Evolutionary conservation across 2,797 vertebrate genomes (phyloP).

Genomic region (Percopsis omiscomaycus): DNA sequence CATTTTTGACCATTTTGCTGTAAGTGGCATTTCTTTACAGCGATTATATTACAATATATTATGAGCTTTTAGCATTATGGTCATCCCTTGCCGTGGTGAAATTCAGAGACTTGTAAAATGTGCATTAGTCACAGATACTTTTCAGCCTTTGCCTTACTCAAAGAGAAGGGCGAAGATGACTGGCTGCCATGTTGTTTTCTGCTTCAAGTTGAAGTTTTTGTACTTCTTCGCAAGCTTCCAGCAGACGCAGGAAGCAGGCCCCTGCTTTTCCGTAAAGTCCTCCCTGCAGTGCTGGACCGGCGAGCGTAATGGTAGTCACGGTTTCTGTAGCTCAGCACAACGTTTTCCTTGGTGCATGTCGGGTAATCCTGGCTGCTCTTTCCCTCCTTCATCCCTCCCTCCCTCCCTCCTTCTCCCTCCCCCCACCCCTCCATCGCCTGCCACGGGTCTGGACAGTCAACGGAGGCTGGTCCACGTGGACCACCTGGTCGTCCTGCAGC

Average conservation of each 20-base stretch:
- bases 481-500: slow-evolving; percentile 97
- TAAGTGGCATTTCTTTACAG: slow-evolving; percentile 18
- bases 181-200: slow-evolving; percentile 43
- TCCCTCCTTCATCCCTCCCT: slow-evolving; percentile 44
- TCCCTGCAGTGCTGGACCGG: slow-evolving; percentile 41
- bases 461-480: slow-evolving; percentile 99
- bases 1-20: slow-evolving; percentile 15
- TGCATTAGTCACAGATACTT: slow-evolving; percentile 16
- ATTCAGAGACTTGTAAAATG: slow-evolving; percentile 17
- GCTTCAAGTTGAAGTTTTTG: slow-evolving; percentile 49
- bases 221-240: slow-evolving; percentile 11
- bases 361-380: slow-evolving; percentile 84
- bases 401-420: slow-evolving; percentile 29
- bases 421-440: slow-evolving; percentile 13
- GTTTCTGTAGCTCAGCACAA: slow-evolving; percentile 55
- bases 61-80: slow-evolving; percentile 8
- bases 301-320: slow-evolving; percentile 51
- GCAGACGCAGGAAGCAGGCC: slow-evolving; percentile 49
- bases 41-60: slow-evolving; percentile 2
- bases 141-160: slow-evolving; percentile 21
- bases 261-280: slow-evolving; percentile 47
- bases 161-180: slow-evolving; percentile 39
- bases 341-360: slow-evolving; percentile 72
- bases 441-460: slow-evolving; percentile 84
- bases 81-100: slow-evolving; percentile 8